Evolutionary conservation across 2,113 vertebrate genomes (phyloP).

Genomic region (Psittacara wagleri): DNA sequence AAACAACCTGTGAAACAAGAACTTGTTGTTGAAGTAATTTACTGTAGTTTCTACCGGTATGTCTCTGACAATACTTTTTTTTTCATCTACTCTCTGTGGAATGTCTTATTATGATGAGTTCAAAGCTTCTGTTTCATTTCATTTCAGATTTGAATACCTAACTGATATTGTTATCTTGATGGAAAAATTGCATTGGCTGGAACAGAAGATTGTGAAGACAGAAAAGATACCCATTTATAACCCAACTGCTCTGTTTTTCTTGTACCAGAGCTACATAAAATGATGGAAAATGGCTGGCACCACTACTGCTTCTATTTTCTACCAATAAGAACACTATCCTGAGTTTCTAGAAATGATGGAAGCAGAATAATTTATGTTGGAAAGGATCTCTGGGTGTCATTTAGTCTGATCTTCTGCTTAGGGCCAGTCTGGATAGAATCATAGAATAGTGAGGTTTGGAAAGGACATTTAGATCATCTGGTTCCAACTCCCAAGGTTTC

Average conservation of each 20-base stretch:
- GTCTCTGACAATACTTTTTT: background rate
- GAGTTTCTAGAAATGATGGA: background rate
- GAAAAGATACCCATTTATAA: background rate
- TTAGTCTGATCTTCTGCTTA: background rate
- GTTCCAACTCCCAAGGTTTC: background rate
- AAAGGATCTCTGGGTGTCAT: background rate
- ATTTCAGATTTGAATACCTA: background rate
- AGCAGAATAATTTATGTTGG: background rate
- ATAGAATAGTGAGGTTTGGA: background rate
- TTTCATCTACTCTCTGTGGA: background rate
- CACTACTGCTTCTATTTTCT: background rate
- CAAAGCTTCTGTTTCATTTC: background rate
- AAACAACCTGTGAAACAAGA: background rate
- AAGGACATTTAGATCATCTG: background rate
- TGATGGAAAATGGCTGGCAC: background rate
- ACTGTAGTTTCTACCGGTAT: background rate
- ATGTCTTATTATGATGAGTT: background rate
- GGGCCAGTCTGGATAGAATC: background rate
- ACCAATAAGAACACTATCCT: background rate
- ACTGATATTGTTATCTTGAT: background rate
- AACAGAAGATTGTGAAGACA: background rate
- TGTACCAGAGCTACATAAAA: background rate
- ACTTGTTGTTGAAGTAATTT: background rate
- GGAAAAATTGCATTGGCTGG: background rate
- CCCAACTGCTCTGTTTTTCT: background rate